phyloP scores from a whole-genome alignment of 2,113 vertebrate genomes.

The Sialia sialis region DNA sequence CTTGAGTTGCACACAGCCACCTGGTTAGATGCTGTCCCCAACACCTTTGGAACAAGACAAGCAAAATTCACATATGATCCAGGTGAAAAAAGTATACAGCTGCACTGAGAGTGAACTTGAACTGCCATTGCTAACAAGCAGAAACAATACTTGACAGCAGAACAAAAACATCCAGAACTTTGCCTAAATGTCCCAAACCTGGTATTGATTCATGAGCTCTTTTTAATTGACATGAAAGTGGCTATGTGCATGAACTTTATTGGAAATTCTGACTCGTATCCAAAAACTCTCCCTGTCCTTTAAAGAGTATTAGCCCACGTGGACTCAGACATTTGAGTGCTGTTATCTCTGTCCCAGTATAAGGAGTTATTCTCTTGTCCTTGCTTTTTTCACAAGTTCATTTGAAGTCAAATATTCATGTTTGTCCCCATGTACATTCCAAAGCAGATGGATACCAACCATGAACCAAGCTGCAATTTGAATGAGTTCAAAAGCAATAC shows the following conservation, averaged over 20 bases:
- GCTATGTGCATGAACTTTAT: background rate
- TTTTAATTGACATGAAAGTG: background rate
- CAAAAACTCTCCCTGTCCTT: background rate
- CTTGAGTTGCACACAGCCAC: background rate
- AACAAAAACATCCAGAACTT: background rate
- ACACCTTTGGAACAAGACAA: background rate
- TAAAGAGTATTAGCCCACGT: background rate
- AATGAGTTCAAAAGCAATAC: background rate
- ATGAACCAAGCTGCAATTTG: background rate
- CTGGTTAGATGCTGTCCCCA: background rate
- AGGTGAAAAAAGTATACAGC: background rate
- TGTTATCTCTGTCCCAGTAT: background rate
- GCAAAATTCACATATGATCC: background rate
- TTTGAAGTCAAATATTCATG: background rate
- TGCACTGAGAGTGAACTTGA: background rate
- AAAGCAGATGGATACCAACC: background rate
- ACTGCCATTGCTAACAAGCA: background rate
- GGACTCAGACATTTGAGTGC: background rate
- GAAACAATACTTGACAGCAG: background rate
- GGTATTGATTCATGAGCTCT: background rate
- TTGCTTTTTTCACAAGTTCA: background rate
- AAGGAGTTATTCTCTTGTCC: accelerated
- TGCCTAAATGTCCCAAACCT: background rate
- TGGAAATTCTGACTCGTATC: background rate
- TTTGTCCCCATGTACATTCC: background rate